Evolutionary conservation across 2,113 vertebrate genomes (phyloP).

Genomic region (Phaetusa simplex): DNA sequence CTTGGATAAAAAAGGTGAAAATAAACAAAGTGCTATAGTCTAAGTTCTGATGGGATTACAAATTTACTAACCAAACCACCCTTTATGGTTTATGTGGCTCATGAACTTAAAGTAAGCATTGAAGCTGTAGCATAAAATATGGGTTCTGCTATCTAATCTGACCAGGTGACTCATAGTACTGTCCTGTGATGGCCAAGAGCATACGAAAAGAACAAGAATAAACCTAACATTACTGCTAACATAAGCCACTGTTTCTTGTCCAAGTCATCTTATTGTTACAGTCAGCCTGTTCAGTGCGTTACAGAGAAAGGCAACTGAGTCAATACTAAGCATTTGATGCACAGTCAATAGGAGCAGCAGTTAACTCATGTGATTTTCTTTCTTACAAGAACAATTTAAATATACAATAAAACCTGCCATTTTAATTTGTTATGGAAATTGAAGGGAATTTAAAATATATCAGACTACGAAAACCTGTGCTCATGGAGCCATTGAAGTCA

Average conservation of each 20-base stretch:
- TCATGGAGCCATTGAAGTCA: neutral
- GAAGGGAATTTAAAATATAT: neutral
- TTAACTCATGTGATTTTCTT: neutral
- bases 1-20: neutral
- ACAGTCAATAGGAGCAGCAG: neutral
- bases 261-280: neutral
- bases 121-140: neutral
- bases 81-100: neutral
- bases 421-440: neutral
- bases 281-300: neutral
- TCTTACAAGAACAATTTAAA: neutral
- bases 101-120: neutral
- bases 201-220: neutral
- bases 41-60: neutral
- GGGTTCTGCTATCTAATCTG: neutral
- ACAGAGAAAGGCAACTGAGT: neutral
- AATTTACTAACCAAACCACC: neutral
- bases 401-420: neutral
- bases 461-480: neutral
- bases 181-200: neutral
- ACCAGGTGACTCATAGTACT: neutral
- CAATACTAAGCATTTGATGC: neutral
- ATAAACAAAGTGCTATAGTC: neutral
- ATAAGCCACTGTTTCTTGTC: neutral
- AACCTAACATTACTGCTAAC: neutral